phyloP scores from a whole-genome alignment of 2,888 invertebrate species.

The Clivina fossor region DNA sequence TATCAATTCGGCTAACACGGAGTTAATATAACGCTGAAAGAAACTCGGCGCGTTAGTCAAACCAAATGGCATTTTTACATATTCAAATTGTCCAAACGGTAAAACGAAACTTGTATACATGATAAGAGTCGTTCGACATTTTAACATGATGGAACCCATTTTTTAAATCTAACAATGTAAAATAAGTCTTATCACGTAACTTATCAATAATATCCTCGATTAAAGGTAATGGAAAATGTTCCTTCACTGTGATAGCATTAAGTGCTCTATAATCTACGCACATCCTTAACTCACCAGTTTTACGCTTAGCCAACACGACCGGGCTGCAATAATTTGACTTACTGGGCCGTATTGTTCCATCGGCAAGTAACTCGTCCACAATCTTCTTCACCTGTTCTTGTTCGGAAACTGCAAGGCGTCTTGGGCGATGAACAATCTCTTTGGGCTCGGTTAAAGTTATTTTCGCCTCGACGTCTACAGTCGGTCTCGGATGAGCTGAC shows the following conservation, averaged over 20 bases:
- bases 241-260: background rate
- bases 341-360: background rate
- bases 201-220: background rate
- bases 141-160: background rate
- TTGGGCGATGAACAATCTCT: no score
- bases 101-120: background rate
- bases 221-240: slow-evolving; percentile 2
- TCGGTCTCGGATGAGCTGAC: no score
- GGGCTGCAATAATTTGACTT: background rate
- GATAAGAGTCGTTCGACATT: background rate
- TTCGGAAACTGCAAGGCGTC: no score
- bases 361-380: background rate
- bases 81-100: background rate
- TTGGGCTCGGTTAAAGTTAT: no score
- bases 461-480: no score
- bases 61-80: background rate
- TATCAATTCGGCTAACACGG: background rate
- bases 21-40: background rate
- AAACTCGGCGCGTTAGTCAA: background rate
- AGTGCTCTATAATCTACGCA: background rate
- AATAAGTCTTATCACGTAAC: background rate
- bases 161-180: background rate
- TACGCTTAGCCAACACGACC: background rate
- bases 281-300: background rate
- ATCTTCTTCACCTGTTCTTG: no score